A percentile compares a stretch with the other conserved stretches of the same genome.
Conservation (phyloP, 2,797 vertebrate genomes). For the Pipistrellus nathusii region DNA sequence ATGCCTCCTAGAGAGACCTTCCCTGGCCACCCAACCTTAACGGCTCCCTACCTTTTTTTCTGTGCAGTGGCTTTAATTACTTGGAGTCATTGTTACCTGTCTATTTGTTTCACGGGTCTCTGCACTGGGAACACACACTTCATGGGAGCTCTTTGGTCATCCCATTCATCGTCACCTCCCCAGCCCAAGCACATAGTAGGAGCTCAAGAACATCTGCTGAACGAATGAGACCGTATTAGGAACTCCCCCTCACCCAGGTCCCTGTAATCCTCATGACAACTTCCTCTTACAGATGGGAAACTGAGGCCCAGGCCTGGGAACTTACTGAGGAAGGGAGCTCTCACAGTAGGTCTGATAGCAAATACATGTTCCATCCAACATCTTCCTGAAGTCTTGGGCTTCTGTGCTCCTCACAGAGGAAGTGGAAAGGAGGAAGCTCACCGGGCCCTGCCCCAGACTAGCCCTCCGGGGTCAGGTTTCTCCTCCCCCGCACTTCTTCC, state of each 20-base stretch:
- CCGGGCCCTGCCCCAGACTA: accelerated
- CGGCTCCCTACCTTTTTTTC: background rate
- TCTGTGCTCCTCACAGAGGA: background rate
- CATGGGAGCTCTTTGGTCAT: too few species aligned
- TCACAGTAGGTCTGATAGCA: background rate
- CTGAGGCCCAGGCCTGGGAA: background rate
- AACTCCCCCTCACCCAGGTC: background rate
- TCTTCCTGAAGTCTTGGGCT: background rate
- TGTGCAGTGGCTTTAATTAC: background rate
- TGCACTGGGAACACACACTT: background rate
- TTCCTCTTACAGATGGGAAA: background rate
- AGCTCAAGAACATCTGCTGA: background rate
- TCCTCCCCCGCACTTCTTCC: accelerated
- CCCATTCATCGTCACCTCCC: accelerated
- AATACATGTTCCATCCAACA: background rate
- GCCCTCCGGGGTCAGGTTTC: too few species aligned
- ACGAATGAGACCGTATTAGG: background rate
- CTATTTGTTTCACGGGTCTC: background rate
- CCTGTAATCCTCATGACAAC: background rate
- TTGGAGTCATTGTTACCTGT: background rate
- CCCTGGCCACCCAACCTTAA: background rate
- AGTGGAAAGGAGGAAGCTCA: background rate
- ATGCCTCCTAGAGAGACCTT: background rate
- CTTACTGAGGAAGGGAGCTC: background rate
- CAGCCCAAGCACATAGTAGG: background rate